Percentiles rank a stretch among this genome's conserved stretches.
phyloP scores from a whole-genome alignment of 2,113 vertebrate species.

The Cyprinodon variegatus region DNA sequence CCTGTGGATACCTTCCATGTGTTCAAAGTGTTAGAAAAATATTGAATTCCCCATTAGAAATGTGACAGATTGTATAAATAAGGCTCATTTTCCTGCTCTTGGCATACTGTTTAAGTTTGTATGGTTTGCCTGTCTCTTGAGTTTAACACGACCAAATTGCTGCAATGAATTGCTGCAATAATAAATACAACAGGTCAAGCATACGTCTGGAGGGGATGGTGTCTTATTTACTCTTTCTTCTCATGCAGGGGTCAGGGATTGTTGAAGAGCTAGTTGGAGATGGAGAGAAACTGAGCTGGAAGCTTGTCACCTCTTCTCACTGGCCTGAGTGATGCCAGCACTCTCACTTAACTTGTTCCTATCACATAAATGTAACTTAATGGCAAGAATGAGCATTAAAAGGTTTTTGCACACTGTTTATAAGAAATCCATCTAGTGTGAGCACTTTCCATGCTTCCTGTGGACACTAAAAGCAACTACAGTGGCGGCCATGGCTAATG shows the following conservation, averaged over 20 bases:
- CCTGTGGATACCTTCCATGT: slow-evolving; percentile 44
- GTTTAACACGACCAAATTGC: slow-evolving; percentile 1
- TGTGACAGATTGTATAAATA: slow-evolving; percentile 14
- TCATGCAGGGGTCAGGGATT: slow-evolving; percentile 37
- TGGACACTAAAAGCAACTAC: slow-evolving; percentile 16
- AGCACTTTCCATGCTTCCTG: not conserved
- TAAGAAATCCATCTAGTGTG: not conserved
- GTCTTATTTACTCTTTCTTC: slow-evolving; percentile 28
- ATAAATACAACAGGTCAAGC: slow-evolving; percentile 54
- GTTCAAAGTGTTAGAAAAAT: slow-evolving; percentile 22
- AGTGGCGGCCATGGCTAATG: slow-evolving; percentile 12
- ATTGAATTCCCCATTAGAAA: slow-evolving; percentile 10
- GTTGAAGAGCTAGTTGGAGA: slow-evolving; percentile 36
- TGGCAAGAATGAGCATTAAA: slow-evolving; percentile 12
- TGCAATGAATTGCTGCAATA: slow-evolving; percentile 27
- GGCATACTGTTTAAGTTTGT: slow-evolving; percentile 16
- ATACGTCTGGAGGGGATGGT: slow-evolving; percentile 25
- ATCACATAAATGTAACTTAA: not conserved
- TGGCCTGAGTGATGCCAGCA: slow-evolving; percentile 1
- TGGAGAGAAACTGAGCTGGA: slow-evolving; percentile 42
- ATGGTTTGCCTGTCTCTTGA: slow-evolving; percentile 23
- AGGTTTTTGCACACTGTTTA: slow-evolving; percentile 20
- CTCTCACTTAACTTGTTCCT: slow-evolving; percentile 16
- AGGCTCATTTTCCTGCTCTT: not conserved
- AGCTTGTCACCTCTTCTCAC: slow-evolving; percentile 23